Evolutionary conservation across 2,888 invertebrate species (phyloP), one percentile per base, ranked within the genome.

Genomic region (Phortica okadai): DNA sequence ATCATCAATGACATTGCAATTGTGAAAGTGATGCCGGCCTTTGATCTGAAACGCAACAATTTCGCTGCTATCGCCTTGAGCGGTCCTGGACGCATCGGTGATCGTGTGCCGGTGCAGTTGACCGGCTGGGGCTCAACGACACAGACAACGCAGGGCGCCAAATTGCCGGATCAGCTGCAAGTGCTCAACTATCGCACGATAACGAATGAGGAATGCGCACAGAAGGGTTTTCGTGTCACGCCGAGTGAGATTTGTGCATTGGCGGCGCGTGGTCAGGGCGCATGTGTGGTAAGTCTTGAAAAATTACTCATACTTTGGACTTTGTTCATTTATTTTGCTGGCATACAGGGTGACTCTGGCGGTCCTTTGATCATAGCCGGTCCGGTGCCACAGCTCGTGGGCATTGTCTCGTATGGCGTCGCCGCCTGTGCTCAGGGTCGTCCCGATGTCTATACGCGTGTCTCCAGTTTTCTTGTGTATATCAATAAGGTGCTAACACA

Each of bases 381-480:
- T n/a, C 74, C 76, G 42, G 80, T 75, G 70, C 77, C 82, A 14
- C 87, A 88, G 8, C 82, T 90, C 67, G 89, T 90, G 70, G 91
- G 91, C 58, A 82, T 91, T 73, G 92, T 92, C 16, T 91, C 91
- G 0, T 92, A 91, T 76, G 91, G 92, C 76, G 84, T 86, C 21
- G 77, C 82, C 75, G 83, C 82, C 54, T 90, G 90, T 79, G 90
- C 90, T 73, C 85, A 87, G 74, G 90, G 90, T 64, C 78, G 69
- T n/a, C 91, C 91, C 3, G 92, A 91, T 84, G 92, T 90, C 74
- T 91, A 89, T 64, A 90, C 90, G 41, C 88, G 91, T 76, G 89
- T 91, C 21, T 90, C 91, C 66, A 89, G 86, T 74, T 90, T 88
- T 81, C 45, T 90, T 76, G 80, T 87, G 79, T 90, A 89, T 83